Base-by-base conservation (phyloP, 2,113 vertebrate species). In the Nannospalax galili region DNA sequence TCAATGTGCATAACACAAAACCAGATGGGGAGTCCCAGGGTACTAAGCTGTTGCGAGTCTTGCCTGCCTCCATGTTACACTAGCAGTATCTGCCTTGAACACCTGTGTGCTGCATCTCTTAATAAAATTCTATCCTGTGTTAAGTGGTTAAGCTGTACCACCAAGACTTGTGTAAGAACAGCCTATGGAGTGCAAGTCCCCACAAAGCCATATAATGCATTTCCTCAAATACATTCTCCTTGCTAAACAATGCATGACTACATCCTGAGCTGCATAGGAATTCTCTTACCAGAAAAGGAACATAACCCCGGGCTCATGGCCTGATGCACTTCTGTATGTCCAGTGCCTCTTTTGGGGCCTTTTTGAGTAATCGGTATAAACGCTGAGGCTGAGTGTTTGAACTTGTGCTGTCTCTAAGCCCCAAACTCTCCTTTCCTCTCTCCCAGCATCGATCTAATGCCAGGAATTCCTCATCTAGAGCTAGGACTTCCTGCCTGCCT, bases 311-410 rank as follows among this genome's bases (percentile, higher is more conserved):
- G 64, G 56, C 17, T 67, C 26, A 28, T 17, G 28, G 60, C 5
- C 35, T 42, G 2, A 17, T 75, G 11, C 5, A 7, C 30, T 65
- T 42, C 56, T 67, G 42, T 67, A 30, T 16, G 22, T 69, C 35
- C 20, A 17, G 6, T 7, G 11, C 22, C 26, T 81, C 48, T 0
- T n/a, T 52, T n/a, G 19, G 8, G 8, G 11, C 2, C 5, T 70
- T 24, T 69, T 40, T 22, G 28, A 2, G 42, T 81, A 28, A 56
- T 75, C 81, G 15, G 15, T 19, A 32, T 32, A 65, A 2, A 22
- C 60, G 4, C 37, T 74, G 48, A n/a, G 73, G 37, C 16, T 7
- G n/a, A 22, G 3, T 7, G 30, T 24, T 40, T 73, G 35, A 67
- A 26, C 58, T 40, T 30, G 69, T 17, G 5, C 32, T 40, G 17